Conservation (phyloP, 2,797 vertebrate genomes). For the Bradypus variegatus region DNA sequence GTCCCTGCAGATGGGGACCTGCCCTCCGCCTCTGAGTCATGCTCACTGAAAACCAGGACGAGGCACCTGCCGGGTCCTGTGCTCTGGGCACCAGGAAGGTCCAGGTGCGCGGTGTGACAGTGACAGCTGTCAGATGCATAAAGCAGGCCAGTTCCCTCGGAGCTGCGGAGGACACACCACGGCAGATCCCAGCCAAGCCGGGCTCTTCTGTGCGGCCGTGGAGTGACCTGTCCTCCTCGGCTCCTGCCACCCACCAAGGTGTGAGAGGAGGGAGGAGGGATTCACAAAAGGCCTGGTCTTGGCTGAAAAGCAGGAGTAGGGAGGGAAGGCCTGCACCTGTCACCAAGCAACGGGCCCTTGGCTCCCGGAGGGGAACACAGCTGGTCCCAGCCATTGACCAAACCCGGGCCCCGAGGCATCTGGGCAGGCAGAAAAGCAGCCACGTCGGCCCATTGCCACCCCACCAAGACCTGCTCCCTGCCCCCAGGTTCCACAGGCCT, state of each 20-base stretch:
- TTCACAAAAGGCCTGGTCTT: not conserved
- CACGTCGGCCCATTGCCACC: accelerated
- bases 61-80: accelerated
- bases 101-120: accelerated
- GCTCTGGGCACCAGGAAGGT: not conserved
- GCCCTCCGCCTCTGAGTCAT: not conserved
- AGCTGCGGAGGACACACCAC: too few relatives aligned
- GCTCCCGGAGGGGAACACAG: not conserved
- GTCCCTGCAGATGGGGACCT: not conserved
- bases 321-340: not conserved
- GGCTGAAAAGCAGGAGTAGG: not conserved
- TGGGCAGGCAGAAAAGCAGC: not conserved
- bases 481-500: not conserved
- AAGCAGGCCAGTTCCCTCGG: too few relatives aligned
- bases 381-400: not conserved
- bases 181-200: not conserved
- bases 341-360: not conserved
- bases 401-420: not conserved
- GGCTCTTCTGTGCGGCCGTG: not conserved
- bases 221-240: not conserved
- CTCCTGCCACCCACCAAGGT: not conserved
- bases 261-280: not conserved
- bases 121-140: not conserved
- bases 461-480: not conserved
- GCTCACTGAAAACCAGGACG: too few relatives aligned